Evolutionary conservation across 1,140 invertebrate genomes (phyloP), one percentile per base, ranked within the genome.

Genomic region (Brachionus manjavacas): DNA sequence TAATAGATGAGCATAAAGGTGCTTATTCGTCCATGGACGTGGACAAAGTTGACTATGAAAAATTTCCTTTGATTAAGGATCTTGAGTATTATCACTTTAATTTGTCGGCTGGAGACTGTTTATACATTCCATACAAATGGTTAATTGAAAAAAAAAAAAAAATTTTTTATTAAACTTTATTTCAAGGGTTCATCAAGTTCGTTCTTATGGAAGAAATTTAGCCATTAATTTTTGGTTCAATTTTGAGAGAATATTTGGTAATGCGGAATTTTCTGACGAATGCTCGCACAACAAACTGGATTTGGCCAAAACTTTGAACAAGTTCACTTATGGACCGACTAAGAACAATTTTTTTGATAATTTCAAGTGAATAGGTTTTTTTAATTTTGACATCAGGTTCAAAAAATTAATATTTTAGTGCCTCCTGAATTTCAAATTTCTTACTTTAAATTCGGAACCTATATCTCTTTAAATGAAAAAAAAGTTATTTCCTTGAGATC

Each of bases 201-300:
- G 87, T 23, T 89, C 89, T 4, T 89, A 86, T 85, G 86, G 85
- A 31, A 87, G 88, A 85, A 89, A 89, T 76, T 43, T 89, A 4
- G 89, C 89, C 6, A 87, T 89, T n/a, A 89, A 89, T 85, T 85
- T 89, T 41, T 89, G 88, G 88, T 89, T 85, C 25, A 74, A 84
- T 68, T 81, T 64, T 43, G 79, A 81, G 39, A 60, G 41, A 64
- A 66, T 81, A 81, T 81, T 81, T 16, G 79, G 79, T 1, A 68
- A 81, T 68, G 25, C 20, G 2, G 25, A 16, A 64, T 81, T 81
- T n/a, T 3, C 20, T 7, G 35, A 64, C 4, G 64, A 81, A 39
- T 81, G 79, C 25, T 68, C 52, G 11, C 11, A 60, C 16, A 81
- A 81, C 35, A 68, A 81, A 81, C 16, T 81, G 20, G 79, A 81